A percentile compares a stretch with the other conserved stretches of the same genome.
Evolutionary conservation across 2,888 invertebrate genomes (phyloP).

Genomic region (Plagodis pulveraria): DNA sequence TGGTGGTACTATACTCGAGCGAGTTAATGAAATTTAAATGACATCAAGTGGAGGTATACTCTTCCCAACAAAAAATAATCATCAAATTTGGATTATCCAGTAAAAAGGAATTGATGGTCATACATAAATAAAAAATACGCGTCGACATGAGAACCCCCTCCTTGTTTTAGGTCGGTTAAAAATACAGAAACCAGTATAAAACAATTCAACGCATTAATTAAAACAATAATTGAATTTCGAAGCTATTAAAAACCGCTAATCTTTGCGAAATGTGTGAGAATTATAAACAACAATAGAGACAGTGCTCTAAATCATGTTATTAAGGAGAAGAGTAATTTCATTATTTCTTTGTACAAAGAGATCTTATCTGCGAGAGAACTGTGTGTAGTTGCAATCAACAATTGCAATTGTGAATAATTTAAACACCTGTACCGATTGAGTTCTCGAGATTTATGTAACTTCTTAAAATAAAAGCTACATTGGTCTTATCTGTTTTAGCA

Average conservation of each 20-base stretch:
- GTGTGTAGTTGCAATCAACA: conserved; percentile 8
- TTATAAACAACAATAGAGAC: conserved; percentile 29
- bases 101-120: too few relatives aligned
- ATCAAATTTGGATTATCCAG: background rate
- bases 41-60: too few relatives aligned
- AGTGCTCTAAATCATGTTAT: conserved; percentile 35
- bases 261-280: conserved; percentile 32
- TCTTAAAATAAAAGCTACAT: conserved; percentile 7
- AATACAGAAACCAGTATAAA: background rate
- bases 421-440: conserved; percentile 6
- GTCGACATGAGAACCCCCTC: too few relatives aligned
- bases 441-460: conserved; percentile 9
- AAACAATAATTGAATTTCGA: conserved; percentile 32
- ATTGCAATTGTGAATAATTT: conserved; percentile 7
- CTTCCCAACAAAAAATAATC: too few relatives aligned
- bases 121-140: too few relatives aligned
- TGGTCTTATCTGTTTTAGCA: conserved; percentile 2
- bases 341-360: conserved; percentile 26
- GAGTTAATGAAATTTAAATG: too few relatives aligned
- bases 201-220: conserved; percentile 6
- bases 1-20: too few relatives aligned
- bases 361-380: conserved; percentile 19
- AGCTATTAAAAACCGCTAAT: conserved; percentile 31
- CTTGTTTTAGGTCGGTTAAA: background rate
- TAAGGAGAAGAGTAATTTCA: conserved; percentile 17